Evolutionary conservation across 2,113 vertebrate species (phyloP), one percentile per base, ranked within the genome.

Genomic region (Cyanoderma ruficeps): DNA sequence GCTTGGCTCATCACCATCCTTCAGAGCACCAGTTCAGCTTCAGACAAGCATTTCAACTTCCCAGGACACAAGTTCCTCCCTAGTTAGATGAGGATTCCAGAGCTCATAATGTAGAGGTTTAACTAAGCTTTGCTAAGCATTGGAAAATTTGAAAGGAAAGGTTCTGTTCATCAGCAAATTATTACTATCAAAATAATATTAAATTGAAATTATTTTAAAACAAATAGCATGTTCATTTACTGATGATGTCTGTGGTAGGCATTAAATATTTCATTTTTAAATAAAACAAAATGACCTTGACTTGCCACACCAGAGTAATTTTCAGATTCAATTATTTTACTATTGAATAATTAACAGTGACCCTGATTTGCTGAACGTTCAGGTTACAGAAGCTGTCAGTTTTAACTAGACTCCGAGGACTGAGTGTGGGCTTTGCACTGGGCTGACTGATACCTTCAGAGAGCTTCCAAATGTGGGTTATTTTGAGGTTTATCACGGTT

Each of bases 331-430:
- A 67, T 94, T 91, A 63, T 82, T 92, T 86, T 80, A 31, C 74
- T 84, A 1, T 7, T 95, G 87, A 91, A 92, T 94, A 95, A 95
- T 94, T 94, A 93, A 95, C 33, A 33, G 65, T 52, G 89, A 41
- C 89, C 83, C 56, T 94, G 87, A 83, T 91, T 89, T 71, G 56
- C 41, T 56, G 86, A 81, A 44, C 0, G 0, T 35, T 65, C 83
- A 78, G 72, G 64, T 81, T 47, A 20, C 72, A 68, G 60, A 27
- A 81, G 65, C 81, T 87, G 94, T 88, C 86, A 78, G 42, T 31
- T 69, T 53, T 83, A 74, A 63, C 35, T 18, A 47, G 56, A 13
- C 47, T 68, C 64, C 69, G 52, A 93, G 80, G 69, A 28, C 20
- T 31, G 30, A 83, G 41, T 0, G 0, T 49, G 49, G 70, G 55